Percentiles rank a stretch among this genome's conserved stretches.
These are phyloP conservation scores for Rutpela maculata DNA, from an alignment of 2,888 invertebrate genomes.

Conservation along the genomic window DNA sequence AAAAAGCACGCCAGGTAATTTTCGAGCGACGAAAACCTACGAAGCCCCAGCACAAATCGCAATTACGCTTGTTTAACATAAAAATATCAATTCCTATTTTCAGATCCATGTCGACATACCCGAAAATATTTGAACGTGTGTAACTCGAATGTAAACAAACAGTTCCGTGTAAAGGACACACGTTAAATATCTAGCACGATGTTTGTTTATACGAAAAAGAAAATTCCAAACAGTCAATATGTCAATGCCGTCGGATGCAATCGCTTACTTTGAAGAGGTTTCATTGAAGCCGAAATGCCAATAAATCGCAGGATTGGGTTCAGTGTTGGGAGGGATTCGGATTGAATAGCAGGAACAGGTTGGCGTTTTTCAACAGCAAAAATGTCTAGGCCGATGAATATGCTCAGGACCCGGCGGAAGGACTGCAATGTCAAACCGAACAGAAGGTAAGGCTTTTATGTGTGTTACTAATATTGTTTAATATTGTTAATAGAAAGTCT, in stretches of 20 bases:
- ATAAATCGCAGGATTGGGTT: neutral
- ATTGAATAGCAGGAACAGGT: neutral
- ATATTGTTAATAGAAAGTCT: neutral
- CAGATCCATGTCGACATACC: slow-evolving; percentile 42
- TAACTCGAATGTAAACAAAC: slow-evolving; percentile 49
- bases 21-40: neutral
- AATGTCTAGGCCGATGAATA: slow-evolving; percentile 80
- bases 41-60: neutral
- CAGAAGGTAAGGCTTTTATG: slow-evolving; percentile 79
- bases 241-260: slow-evolving; percentile 44
- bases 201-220: slow-evolving; percentile 47
- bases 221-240: slow-evolving; percentile 48
- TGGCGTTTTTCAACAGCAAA: neutral
- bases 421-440: slow-evolving; percentile 94
- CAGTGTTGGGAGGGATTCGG: neutral
- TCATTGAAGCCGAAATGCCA: neutral
- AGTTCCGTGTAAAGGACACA: slow-evolving; percentile 43
- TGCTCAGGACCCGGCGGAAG: slow-evolving; percentile 90
- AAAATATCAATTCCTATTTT: slow-evolving; percentile 48
- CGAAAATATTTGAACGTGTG: slow-evolving; percentile 44
- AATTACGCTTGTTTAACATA: neutral
- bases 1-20: neutral
- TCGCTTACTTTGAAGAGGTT: slow-evolving; percentile 1
- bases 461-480: slow-evolving; percentile 7
- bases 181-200: slow-evolving; percentile 33